Conservation (phyloP, 2,888 invertebrate genomes). For the Eristalis tenax region DNA sequence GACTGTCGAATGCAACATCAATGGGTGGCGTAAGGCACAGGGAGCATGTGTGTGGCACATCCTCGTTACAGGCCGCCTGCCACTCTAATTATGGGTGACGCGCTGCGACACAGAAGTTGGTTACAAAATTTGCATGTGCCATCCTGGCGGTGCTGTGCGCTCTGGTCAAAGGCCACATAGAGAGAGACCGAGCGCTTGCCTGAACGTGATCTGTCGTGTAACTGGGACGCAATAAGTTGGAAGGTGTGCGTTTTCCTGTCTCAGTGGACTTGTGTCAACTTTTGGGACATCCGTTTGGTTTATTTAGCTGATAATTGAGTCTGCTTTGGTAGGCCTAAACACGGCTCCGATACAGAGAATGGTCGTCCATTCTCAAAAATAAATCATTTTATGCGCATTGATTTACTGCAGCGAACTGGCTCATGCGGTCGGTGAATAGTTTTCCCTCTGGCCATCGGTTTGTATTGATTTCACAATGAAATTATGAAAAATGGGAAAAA, state of each 20-base stretch:
- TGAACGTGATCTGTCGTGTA: background rate
- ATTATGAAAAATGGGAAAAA: too few species aligned
- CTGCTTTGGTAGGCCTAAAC: background rate
- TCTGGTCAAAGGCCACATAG: slow-evolving; percentile 1
- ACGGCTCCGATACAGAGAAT: too few species aligned
- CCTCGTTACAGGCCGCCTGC: slow-evolving; percentile 6
- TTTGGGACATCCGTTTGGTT: background rate
- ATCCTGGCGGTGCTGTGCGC: background rate
- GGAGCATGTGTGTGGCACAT: slow-evolving; percentile 13
- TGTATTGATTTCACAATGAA: too few species aligned
- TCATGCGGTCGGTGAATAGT: too few species aligned
- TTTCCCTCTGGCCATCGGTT: too few species aligned
- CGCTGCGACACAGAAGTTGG: slow-evolving; percentile 36
- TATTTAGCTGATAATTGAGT: background rate
- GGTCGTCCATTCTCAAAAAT: too few species aligned
- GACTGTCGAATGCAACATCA: slow-evolving; percentile 60
- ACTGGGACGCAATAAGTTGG: background rate
- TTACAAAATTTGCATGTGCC: slow-evolving; percentile 26
- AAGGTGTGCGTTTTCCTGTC: background rate
- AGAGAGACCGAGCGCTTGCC: background rate
- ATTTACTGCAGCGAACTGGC: too few species aligned
- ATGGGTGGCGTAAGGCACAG: slow-evolving; percentile 15
- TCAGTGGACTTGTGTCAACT: background rate
- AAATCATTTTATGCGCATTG: too few species aligned
- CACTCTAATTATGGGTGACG: slow-evolving; percentile 54